Evolutionary conservation across 1,140 invertebrate genomes (phyloP).

Genomic region (Potamilus streckersoni): DNA sequence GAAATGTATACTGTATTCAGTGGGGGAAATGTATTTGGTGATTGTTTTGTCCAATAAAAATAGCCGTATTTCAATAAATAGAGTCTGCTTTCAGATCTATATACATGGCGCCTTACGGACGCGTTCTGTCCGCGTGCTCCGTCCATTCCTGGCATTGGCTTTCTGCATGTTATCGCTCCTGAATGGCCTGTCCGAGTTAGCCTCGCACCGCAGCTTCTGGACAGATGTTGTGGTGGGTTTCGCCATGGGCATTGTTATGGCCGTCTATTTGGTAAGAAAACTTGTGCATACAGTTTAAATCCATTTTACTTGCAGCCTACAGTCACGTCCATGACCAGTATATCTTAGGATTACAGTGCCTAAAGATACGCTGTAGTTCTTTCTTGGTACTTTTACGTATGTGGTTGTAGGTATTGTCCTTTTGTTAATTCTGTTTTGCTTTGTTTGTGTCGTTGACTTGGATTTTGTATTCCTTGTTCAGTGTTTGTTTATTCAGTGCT

Average conservation of each 20-base stretch:
- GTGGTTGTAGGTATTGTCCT: not conserved
- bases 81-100: conserved; percentile 48
- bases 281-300: not conserved
- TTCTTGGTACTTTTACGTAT: not conserved
- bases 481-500: no score
- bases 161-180: conserved; percentile 56
- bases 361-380: not conserved
- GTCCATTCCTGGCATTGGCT: conserved; percentile 51
- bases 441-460: not conserved
- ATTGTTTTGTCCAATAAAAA: no score
- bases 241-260: conserved; percentile 43
- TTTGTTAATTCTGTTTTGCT: not conserved
- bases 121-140: conserved; percentile 46
- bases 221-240: conserved; percentile 55
- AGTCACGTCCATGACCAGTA: not conserved
- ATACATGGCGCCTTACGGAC: conserved; percentile 53
- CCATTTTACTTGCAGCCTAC: not conserved
- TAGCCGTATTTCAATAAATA: no score
- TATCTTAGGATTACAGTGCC: not conserved
- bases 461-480: no score
- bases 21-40: no score
- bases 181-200: conserved; percentile 48
- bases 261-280: conserved; percentile 56
- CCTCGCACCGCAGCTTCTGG: conserved; percentile 48
- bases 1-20: no score